Conservation (phyloP, 2,113 vertebrate genomes). For the Corynorhinus townsendii region DNA sequence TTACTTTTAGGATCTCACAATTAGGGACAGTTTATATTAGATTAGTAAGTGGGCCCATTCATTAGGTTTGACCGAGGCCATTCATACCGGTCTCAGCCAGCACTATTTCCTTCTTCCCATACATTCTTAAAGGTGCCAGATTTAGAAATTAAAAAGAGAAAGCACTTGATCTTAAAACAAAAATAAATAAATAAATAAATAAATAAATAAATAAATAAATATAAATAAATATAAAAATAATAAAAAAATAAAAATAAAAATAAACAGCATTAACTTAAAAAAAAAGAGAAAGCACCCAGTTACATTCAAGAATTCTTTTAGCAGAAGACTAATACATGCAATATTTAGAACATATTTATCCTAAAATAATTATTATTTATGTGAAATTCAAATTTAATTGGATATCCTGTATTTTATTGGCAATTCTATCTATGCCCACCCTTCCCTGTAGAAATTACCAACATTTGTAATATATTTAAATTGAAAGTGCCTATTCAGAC, state of each 20-base stretch:
- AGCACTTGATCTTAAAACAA: no score
- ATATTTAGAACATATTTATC: background rate
- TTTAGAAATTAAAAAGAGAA: background rate
- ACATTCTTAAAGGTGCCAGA: background rate
- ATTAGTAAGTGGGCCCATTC: background rate
- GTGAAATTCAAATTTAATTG: background rate
- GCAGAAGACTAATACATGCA: background rate
- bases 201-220: no score
- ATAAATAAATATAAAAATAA: no score
- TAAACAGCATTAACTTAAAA: no score
- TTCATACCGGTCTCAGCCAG: background rate
- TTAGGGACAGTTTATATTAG: background rate
- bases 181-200: no score
- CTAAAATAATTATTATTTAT: background rate
- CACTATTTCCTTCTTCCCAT: background rate
- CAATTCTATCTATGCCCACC: background rate
- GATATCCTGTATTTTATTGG: background rate
- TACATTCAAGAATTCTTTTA: background rate
- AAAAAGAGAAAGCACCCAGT: background rate
- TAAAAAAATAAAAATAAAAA: no score
- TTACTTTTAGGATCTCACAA: background rate
- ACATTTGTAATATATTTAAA: background rate
- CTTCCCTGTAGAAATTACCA: background rate
- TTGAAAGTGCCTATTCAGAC: background rate
- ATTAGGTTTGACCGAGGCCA: background rate